Evolutionary conservation across 2,888 invertebrate species (phyloP).

Genomic region (Toxonevra muliebris): DNA sequence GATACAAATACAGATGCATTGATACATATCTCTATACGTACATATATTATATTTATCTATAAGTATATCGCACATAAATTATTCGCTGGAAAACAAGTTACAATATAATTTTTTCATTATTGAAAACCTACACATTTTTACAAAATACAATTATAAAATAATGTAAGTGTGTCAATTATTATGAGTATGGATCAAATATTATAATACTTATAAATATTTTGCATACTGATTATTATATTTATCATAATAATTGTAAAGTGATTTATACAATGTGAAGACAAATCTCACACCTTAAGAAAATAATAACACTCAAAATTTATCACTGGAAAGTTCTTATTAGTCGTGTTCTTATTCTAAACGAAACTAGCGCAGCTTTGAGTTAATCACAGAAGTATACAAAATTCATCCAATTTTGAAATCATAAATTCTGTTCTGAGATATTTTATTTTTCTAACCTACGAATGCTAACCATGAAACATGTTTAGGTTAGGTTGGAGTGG

Average conservation of each 20-base stretch:
- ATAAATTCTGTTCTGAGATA: too few species aligned
- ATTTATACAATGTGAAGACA: too few species aligned
- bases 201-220: too few species aligned
- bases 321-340: too few species aligned
- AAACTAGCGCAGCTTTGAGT: too few species aligned
- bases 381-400: too few species aligned
- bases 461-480: too few species aligned
- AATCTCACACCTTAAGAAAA: conserved; percentile 15
- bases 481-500: too few species aligned
- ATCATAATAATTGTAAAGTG: neutral
- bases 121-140: conserved; percentile 5
- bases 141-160: too few species aligned
- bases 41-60: neutral
- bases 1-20: neutral
- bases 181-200: conserved; percentile 4
- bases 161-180: conserved; percentile 1
- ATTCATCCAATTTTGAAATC: too few species aligned
- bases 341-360: too few species aligned
- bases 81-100: neutral
- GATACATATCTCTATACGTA: neutral
- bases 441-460: too few species aligned
- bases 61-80: neutral
- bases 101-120: neutral
- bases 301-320: neutral
- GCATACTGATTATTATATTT: neutral